Conservation (phyloP, 2,888 invertebrate genomes). For the Hipparchia sbordonii region DNA sequence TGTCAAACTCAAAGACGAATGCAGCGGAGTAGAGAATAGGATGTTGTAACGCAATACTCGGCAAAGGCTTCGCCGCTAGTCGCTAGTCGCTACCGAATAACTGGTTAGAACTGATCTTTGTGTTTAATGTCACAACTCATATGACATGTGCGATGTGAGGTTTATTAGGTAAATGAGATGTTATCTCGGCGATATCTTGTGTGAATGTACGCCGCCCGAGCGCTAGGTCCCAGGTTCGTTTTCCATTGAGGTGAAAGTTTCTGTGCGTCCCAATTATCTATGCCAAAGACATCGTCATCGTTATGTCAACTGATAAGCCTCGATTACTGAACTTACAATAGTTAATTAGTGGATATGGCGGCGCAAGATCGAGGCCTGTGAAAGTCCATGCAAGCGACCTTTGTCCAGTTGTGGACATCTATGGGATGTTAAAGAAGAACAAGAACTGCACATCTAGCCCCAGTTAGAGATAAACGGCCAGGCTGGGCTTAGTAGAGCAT, state of each 20-base stretch:
- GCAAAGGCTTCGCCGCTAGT: slow-evolving; percentile 13
- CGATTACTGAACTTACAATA: no score
- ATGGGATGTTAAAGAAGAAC: no score
- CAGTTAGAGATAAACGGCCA: no score
- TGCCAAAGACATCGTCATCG: neutral
- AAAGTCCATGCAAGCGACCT: no score
- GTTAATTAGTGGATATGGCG: no score
- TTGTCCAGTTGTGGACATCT: no score
- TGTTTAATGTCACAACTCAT: slow-evolving; percentile 19
- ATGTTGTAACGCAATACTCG: slow-evolving; percentile 10
- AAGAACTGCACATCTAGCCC: no score
- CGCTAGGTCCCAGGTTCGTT: neutral
- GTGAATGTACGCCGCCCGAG: slow-evolving; percentile 1
- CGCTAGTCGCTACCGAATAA: slow-evolving; percentile 6
- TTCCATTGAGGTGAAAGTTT: neutral
- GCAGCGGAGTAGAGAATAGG: neutral
- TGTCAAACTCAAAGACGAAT: neutral
- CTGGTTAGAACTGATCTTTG: slow-evolving; percentile 19
- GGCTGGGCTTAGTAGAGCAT: no score
- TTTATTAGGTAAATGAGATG: slow-evolving; percentile 20
- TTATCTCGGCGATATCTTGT: slow-evolving; percentile 9
- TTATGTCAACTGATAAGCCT: no score
- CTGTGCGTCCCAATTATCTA: neutral
- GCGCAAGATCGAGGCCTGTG: no score
- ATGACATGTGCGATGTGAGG: slow-evolving; percentile 9